Conservation (phyloP, 2,113 vertebrate genomes). For the Formicarius rufipectus region DNA sequence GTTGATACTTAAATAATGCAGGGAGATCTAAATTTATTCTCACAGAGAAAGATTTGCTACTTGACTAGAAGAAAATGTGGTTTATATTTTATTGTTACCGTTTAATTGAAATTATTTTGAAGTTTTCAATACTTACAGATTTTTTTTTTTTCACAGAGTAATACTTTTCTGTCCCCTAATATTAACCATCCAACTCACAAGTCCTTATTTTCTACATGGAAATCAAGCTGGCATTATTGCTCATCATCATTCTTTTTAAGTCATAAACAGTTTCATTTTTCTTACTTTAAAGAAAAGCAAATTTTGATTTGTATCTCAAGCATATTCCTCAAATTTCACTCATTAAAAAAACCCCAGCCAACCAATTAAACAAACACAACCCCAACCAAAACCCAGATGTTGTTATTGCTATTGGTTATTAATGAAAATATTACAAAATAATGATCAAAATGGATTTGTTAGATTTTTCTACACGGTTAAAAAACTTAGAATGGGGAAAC, state of each 20-base stretch:
- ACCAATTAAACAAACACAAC: not conserved
- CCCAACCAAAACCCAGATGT: not conserved
- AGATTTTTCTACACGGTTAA: not conserved
- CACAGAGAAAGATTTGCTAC: not conserved
- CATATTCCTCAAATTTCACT: not conserved
- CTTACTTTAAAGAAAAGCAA: not conserved
- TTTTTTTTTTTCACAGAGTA: not conserved
- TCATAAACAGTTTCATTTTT: not conserved
- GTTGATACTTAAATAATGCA: not conserved
- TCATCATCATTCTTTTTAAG: not conserved
- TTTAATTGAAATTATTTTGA: not conserved
- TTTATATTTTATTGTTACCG: not conserved
- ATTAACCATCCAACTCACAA: not conserved
- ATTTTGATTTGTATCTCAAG: not conserved
- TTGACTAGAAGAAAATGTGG: not conserved
- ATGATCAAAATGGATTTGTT: not conserved
- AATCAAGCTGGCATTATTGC: not conserved
- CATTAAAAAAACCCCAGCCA: fast-evolving
- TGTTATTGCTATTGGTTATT: not conserved
- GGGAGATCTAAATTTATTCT: not conserved
- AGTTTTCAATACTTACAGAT: not conserved
- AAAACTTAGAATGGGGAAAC: not conserved
- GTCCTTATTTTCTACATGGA: not conserved
- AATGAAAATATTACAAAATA: not conserved
- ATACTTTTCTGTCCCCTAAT: not conserved